Evolutionary conservation across 2,797 vertebrate species (phyloP), one percentile per base, ranked within the genome.

Genomic region (Lophotriccus pileatus): DNA sequence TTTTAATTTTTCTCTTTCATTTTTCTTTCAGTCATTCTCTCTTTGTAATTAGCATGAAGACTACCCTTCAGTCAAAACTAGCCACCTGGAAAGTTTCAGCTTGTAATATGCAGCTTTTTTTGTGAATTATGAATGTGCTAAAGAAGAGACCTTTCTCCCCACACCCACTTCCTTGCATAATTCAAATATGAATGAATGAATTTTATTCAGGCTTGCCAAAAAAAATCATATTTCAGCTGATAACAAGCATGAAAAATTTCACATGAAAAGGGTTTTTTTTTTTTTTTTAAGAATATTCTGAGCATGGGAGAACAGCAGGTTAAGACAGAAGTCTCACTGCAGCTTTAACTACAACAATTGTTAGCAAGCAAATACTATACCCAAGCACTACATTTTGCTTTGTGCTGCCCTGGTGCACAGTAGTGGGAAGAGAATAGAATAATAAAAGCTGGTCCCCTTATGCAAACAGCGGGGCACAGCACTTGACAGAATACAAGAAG

Each of bases 71-170:
- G 95, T 96, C 94, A 94, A 89, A 96, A 91, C 95, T 97, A 96
- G 95, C 95, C 95, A 96, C 96, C 94, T 96, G 96, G 95, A 96
- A 97, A 97, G 93, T 94, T 97, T 90, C 90, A 50, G 85, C 95
- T 96, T 96, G 96, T 96, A 96, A 96, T 91, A 90, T 75, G 93
- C 87, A 87, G 94, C 73, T 73, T 89, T 96, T 94, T 91, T 93
- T 93, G 89, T 95, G 85, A 94, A 84, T 93, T 91, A 87, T 84
- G 75, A 96, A 95, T 93, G 91, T 94, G 52, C 83, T 88, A 94
- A 93, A 84, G 93, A 94, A 84, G 74, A 92, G 93, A 93, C 77
- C 91, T 93, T 96, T 93, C 74, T 91, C 81, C 83, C 56, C 72
- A 80, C 83, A 91, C 67, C 73, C 92, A 72, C 76, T 89, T 64